Evolutionary conservation across 2,113 vertebrate species (phyloP), one percentile per base, ranked within the genome.

Genomic region (Sardina pilchardus): DNA sequence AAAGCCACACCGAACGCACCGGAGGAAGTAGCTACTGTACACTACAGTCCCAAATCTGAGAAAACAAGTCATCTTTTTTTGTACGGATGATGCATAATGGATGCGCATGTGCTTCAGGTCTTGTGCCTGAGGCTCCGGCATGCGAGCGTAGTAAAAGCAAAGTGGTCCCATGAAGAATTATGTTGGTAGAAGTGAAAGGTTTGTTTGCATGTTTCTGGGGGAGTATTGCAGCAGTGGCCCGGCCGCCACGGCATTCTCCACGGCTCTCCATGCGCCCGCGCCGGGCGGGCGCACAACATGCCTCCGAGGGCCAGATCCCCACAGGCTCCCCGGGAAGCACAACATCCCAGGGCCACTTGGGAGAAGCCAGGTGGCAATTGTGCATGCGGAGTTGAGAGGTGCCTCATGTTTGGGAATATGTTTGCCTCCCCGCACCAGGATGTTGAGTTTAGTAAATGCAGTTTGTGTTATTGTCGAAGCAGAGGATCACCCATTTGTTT

Each of bases 181-280:
- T 71, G 53, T 59, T 59, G 53, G 53, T 59, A 59, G 53, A 59
- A 24, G 53, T 59, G 53, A 59, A 59, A 59, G 53, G 53, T n/a
- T 59, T 21, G 21, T 59, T 59, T 59, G 53, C 53, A 59, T 59
- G 19, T 59, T 59, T n/a, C 53, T 19, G 19, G 6, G 53, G 53
- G 4, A 59, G 53, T 19, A 7, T 59, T 59, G 21, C 53, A 59
- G 53, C 53, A 59, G 53, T 59, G 53, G 53, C 63, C 30, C 34
- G 39, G 39, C 4, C 4, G 24, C 26, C 10, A 71, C 30, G 26
- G 63, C 63, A 71, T 26, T 8, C 63, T 16, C 1, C 14, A 26
- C 34, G 26, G 63, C 63, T 14, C 26, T 34, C n/a, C 12, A 26
- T 10, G 21, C 53, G n/a, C n/a, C n/a, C n/a, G n/a, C n/a, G n/a